These are phyloP conservation scores for Cataglyphis rosenhaueri DNA, from an alignment of 2,888 invertebrate genomes.

Conservation along the genomic window DNA sequence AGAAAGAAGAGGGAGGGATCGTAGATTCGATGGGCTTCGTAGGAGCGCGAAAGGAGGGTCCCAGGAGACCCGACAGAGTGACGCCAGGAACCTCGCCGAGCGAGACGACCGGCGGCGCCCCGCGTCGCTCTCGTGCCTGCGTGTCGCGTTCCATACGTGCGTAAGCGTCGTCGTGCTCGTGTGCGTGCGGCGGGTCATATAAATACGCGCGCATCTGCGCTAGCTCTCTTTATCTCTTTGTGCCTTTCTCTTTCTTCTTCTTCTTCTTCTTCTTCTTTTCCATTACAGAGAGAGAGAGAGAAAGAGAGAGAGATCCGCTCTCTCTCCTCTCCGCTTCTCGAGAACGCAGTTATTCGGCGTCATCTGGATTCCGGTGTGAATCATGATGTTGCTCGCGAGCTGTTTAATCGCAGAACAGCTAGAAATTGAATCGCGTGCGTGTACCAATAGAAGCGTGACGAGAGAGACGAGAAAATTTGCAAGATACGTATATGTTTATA, in stretches of 20 bases:
- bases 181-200: constrained; percentile 38
- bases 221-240: constrained; percentile 12
- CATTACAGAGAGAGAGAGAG: not conserved
- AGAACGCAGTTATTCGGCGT: constrained; percentile 40
- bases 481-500: not conserved
- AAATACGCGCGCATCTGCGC: constrained; percentile 45
- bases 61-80: constrained; percentile 82
- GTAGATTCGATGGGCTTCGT: constrained; percentile 59
- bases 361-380: constrained; percentile 54
- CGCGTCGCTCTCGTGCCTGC: constrained; percentile 52
- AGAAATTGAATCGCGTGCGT: constrained; percentile 33
- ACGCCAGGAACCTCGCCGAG: constrained; percentile 81
- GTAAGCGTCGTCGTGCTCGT: constrained; percentile 9
- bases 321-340: constrained; percentile 1
- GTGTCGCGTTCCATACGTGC: constrained; percentile 51
- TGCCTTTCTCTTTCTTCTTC: not conserved
- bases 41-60: constrained; percentile 68
- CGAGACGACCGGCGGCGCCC: constrained; percentile 70
- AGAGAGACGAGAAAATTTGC: not conserved
- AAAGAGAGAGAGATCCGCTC: not conserved
- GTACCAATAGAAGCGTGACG: not conserved
- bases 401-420: constrained; percentile 28
- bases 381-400: constrained; percentile 32
- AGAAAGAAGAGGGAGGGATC: constrained; percentile 41
- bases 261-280: constrained; percentile 5